Conservation (phyloP, 1,140 invertebrate species). For the Argopecten irradians region DNA sequence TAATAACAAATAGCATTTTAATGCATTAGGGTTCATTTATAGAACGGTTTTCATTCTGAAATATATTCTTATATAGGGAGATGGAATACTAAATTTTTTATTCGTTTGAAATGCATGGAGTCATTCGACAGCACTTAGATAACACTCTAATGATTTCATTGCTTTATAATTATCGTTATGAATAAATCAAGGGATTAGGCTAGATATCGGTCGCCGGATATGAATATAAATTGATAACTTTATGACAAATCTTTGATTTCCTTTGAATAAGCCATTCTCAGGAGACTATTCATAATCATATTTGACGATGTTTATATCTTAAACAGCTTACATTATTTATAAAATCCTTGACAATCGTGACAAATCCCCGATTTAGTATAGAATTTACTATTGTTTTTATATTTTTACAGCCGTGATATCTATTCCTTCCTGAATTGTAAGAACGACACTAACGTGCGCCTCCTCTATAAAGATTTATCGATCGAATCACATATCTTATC, state of each 20-base stretch:
- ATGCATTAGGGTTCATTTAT: no score
- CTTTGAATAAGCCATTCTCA: neutral
- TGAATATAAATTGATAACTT: neutral
- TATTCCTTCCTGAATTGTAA: neutral
- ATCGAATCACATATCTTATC: neutral
- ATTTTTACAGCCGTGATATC: neutral
- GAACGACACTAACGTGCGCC: neutral
- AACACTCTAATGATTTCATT: neutral
- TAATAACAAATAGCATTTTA: no score
- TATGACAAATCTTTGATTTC: neutral
- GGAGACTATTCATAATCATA: neutral
- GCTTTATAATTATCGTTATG: neutral
- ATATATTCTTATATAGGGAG: no score
- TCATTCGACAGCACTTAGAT: neutral
- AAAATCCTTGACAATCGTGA: neutral
- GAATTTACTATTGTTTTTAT: neutral
- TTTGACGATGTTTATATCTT: neutral
- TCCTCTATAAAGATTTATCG: conserved; percentile 1
- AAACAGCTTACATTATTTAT: neutral
- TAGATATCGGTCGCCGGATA: neutral
- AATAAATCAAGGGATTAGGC: neutral
- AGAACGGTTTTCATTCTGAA: no score
- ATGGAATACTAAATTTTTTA: no score
- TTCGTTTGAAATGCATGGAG: no score
- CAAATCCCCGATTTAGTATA: neutral